A percentile compares a stretch with the other conserved stretches of the same genome.
Evolutionary conservation across 2,113 vertebrate species (phyloP).

Genomic region (Apteryx owenii): DNA sequence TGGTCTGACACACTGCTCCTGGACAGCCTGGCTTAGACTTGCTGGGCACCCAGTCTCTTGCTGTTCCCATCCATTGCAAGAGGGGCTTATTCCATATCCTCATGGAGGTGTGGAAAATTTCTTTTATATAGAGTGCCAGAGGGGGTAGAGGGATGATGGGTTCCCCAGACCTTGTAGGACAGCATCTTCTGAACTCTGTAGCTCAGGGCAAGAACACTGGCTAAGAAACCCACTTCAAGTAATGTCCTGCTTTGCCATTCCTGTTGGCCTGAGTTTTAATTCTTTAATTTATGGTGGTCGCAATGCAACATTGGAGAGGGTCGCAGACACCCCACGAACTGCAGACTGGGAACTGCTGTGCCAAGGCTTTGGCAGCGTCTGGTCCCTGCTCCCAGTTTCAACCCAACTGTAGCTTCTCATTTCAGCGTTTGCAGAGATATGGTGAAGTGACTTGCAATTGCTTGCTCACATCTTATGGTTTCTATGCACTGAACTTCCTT

Average conservation of each 20-base stretch:
- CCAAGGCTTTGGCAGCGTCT: rapidly evolving
- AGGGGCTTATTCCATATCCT: not conserved
- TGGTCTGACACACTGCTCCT: rapidly evolving
- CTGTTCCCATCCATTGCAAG: not conserved
- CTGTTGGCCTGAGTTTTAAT: not conserved
- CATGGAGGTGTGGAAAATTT: not conserved
- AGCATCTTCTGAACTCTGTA: not conserved
- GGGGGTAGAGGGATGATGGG: not conserved
- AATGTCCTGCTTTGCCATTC: not conserved
- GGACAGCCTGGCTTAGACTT: not conserved
- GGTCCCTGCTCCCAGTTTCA: not conserved
- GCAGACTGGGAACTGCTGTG: not conserved
- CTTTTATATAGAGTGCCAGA: not conserved
- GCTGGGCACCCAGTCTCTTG: rapidly evolving
- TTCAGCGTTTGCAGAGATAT: not conserved
- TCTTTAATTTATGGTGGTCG: not conserved
- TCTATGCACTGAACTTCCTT: not conserved
- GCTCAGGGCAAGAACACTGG: not conserved
- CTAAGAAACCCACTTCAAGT: not conserved
- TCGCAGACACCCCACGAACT: rapidly evolving
- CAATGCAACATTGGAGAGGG: not conserved
- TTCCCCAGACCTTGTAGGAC: not conserved
- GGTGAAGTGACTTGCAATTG: not conserved
- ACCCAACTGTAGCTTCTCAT: rapidly evolving
- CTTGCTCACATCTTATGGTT: rapidly evolving